Percentiles rank a stretch among this genome's conserved stretches.
These are phyloP conservation scores for Oxyteleia sp. DNA, from an alignment of 2,888 invertebrate species.

Conservation along the genomic window DNA sequence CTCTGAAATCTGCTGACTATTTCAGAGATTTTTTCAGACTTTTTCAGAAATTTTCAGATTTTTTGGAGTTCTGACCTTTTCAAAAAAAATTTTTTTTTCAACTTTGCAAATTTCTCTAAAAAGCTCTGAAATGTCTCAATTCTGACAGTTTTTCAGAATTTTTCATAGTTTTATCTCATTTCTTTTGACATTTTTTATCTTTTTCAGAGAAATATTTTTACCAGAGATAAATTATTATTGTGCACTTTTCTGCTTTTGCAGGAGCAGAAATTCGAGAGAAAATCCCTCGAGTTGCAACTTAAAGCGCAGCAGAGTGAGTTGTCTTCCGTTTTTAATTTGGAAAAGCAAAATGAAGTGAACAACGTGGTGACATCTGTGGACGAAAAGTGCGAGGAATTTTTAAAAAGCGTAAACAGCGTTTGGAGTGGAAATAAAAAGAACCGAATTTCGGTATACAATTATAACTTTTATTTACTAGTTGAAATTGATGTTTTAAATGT, in stretches of 20 bases:
- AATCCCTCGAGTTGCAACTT: conserved; percentile 78
- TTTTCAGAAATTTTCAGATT: no score
- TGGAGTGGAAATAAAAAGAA: conserved; percentile 71
- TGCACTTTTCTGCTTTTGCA: conserved; percentile 54
- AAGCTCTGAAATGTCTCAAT: no score
- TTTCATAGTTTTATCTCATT: no score
- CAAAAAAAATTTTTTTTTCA: conserved; percentile 14
- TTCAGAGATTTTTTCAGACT: no score
- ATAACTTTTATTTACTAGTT: no score
- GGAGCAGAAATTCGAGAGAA: conserved; percentile 82
- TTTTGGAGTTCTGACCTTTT: no score
- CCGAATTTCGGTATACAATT: conserved; percentile 6
- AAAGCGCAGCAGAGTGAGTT: conserved; percentile 80
- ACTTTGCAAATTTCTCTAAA: no score
- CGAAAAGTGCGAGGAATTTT: conserved; percentile 78
- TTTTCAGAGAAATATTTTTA: no score
- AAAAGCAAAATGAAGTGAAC: conserved; percentile 80
- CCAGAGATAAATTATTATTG: no score
- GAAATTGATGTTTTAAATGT: no score
- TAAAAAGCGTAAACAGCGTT: conserved; percentile 76
- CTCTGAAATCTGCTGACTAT: no score
- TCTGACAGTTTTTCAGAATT: no score
- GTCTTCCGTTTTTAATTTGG: conserved; percentile 77
- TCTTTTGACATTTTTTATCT: not conserved
- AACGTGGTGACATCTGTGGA: conserved; percentile 77